Evolutionary conservation across 1,140 invertebrate genomes (phyloP), one percentile per base, ranked within the genome.

Genomic region (Apis mellifera): DNA sequence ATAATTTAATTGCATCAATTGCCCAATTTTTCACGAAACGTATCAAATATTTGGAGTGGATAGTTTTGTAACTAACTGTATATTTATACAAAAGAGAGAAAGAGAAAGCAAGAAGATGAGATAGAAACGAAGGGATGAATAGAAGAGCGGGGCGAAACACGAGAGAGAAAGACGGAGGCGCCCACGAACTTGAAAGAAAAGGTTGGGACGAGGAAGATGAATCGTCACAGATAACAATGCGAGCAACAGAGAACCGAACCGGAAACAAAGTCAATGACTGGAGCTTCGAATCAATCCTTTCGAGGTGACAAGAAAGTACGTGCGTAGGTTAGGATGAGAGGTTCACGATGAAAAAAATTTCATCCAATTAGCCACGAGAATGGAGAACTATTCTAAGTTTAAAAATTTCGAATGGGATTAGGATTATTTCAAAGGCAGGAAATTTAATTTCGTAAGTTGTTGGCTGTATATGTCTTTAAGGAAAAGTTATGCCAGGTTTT

Each of bases 261-360:
- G 92, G 92, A 93, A 92, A 88, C 85, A 60, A 81, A 92, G 92
- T 93, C 92, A 93, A 92, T 93, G 91, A 92, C 92, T 92, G 90
- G 89, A 77, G 81, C 75, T 69, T 42, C 77, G 74, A 88, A 84
- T 86, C 84, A 84, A 82, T 86, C 86, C 88, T 71, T 89, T 85
- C 62, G 80, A 90, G 81, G 85, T 91, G 90, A 87, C 89, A 89
- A 86, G 89, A 91, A 91, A 89, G 85, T 82, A 70, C 74, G 70
- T 70, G 78, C 84, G 73, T 65, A 66, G 73, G 52, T 81, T 62
- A 55, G 75, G 82, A n/a, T 78, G 52, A 68, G 59, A 57, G 59
- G 69, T 84, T 65, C 48, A 72, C 59, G 76, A 76, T 59, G 75
- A 80, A 74, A 77, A 82, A 79, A 84, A 71, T 78, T 72, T 84